Evolutionary conservation across 2,888 invertebrate species (phyloP), one percentile per base, ranked within the genome.

Genomic region (Andrena minutula): DNA sequence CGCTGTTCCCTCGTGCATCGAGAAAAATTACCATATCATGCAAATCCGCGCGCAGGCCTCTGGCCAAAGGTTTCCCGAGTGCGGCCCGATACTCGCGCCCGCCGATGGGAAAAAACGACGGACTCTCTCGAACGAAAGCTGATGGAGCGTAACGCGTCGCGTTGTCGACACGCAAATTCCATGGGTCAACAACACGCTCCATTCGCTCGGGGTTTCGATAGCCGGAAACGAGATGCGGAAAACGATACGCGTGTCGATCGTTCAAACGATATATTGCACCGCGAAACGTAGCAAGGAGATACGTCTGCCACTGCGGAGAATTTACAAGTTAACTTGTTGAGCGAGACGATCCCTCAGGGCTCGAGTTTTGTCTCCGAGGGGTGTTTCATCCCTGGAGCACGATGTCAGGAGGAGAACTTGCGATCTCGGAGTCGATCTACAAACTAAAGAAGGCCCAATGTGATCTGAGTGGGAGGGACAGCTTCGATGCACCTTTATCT

Each of bases 21-120:
- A 85, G 88, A 88, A 90, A 88, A 90, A 90, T 90, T 90, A 89
- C 82, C 89, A 90, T 90, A 89, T 90, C 86, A 88, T 90, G 89
- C 84, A 90, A 89, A 89, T 89, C 75, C 66, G 77, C 60, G 61
- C 70, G 35, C 75, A 81, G 70, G 51, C 72, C 82, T 76, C 69
- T 76, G 74, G 71, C 71, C 68, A 51, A 65, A 72, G 60, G 73
- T 68, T 41, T 30, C 61, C 73, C 53, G 20, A 23, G 78, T 60
- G 61, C 53, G 75, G 63, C n/a, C n/a, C 74, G 64, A 28, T 60
- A 53, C 73, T 61, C 49, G 65, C 32, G 70, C 30, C 78, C 66
- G 73, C 7, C 41, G 64, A 2, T 35, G 58, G 64, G 20, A 79
- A 68, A 70, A 73, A 81, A 60, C 69, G 79, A 49, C 58, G 82